A percentile compares a stretch with the other conserved stretches of the same genome.
Conservation (phyloP, 2,113 vertebrate species). For the Saguinus midas region DNA sequence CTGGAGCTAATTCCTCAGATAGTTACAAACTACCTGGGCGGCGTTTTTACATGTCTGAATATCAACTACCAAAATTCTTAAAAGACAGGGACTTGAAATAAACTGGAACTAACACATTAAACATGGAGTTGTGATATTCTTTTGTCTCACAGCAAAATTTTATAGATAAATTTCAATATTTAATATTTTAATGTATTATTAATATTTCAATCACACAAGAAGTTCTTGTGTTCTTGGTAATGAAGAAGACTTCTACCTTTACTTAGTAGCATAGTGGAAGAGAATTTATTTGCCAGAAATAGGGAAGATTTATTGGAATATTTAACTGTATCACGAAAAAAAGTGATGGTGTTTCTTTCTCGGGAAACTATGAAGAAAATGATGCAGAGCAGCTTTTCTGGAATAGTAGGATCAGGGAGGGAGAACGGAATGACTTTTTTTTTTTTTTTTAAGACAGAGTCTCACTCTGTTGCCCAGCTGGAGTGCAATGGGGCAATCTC, state of each 20-base stretch:
- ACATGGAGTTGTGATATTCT: background rate
- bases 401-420: background rate
- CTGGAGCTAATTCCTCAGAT: background rate
- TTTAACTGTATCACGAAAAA: background rate
- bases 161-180: slow-evolving; percentile 27
- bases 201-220: slow-evolving; percentile 13
- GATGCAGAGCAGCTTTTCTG: background rate
- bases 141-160: slow-evolving; percentile 27
- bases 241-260: background rate
- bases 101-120: background rate
- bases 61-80: background rate
- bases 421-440: background rate
- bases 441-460: too few relatives aligned
- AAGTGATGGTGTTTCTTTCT: background rate
- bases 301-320: background rate
- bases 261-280: background rate
- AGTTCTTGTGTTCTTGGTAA: background rate
- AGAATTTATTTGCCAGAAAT: slow-evolving; percentile 50
- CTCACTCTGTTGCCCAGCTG: too few relatives aligned
- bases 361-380: slow-evolving; percentile 20
- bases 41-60: background rate
- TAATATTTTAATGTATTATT: slow-evolving; percentile 31
- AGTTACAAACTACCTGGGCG: background rate
- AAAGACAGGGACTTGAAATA: slow-evolving; percentile 17
- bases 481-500: too few relatives aligned